Conservation (phyloP, 1,140 invertebrate genomes). For the Marisa cornuarietis region DNA sequence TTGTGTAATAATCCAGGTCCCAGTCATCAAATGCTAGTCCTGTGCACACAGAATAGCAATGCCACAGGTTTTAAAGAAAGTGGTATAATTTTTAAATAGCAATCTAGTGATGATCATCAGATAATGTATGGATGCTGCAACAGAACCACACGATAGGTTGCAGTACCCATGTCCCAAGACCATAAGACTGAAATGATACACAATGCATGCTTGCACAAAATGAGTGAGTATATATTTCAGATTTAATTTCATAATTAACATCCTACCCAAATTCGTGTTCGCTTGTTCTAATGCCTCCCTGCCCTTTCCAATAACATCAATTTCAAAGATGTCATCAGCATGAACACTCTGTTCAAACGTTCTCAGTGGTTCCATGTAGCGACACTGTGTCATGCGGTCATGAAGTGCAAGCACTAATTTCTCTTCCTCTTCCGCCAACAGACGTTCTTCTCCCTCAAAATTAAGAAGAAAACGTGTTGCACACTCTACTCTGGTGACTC, state of each 20-base stretch:
- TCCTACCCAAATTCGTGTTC: slow-evolving; percentile 81
- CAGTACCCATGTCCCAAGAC: no score
- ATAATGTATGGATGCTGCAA: no score
- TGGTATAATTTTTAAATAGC: not conserved
- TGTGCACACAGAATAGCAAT: slow-evolving; percentile 30
- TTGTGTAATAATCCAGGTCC: slow-evolving; percentile 68
- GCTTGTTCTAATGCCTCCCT: slow-evolving; percentile 82
- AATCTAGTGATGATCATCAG: no score
- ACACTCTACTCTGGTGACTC: slow-evolving; percentile 82
- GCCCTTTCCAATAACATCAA: slow-evolving; percentile 83
- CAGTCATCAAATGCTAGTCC: slow-evolving; percentile 68
- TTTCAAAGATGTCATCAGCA: slow-evolving; percentile 81
- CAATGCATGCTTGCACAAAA: no score
- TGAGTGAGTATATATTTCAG: no score
- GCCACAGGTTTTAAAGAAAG: slow-evolving; percentile 2
- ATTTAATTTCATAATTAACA: no score
- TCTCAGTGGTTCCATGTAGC: slow-evolving; percentile 75
- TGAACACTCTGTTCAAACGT: slow-evolving; percentile 75
- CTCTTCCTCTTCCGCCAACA: slow-evolving; percentile 36
- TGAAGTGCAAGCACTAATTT: slow-evolving; percentile 71
- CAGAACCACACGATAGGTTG: no score
- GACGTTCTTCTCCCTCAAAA: slow-evolving; percentile 45
- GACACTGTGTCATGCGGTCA: slow-evolving; percentile 87
- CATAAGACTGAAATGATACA: no score
- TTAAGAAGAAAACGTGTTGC: slow-evolving; percentile 82